A percentile compares a stretch with the other conserved stretches of the same genome.
phyloP scores from a whole-genome alignment of 2,888 invertebrate species.

The Eurytoma adleriae region DNA sequence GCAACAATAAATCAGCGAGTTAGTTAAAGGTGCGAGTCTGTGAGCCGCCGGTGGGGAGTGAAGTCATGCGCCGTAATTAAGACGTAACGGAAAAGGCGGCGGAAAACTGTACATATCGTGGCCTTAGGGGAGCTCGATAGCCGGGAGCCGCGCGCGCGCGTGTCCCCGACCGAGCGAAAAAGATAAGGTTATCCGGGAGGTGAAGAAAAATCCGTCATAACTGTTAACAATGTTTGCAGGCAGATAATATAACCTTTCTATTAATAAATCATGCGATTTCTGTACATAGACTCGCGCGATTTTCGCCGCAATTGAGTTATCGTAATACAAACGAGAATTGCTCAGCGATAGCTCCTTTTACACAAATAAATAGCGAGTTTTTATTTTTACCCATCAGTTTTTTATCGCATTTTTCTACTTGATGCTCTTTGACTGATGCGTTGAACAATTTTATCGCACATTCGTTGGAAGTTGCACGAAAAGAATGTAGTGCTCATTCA shows the following conservation, averaged over 20 bases:
- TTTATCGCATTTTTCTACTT: too few relatives aligned
- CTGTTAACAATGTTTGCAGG: slow-evolving; percentile 37
- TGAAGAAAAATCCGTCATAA: slow-evolving; percentile 51
- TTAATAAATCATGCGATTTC: slow-evolving; percentile 26
- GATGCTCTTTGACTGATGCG: too few relatives aligned
- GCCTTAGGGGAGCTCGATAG: slow-evolving; percentile 32
- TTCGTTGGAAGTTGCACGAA: too few relatives aligned
- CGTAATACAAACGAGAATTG: slow-evolving; percentile 20
- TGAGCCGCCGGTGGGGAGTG: too few relatives aligned
- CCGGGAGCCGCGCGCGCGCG: neutral
- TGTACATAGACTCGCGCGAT: neutral
- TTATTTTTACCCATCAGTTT: too few relatives aligned
- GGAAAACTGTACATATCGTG: slow-evolving; percentile 36
- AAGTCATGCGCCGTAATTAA: slow-evolving; percentile 32
- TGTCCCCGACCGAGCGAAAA: slow-evolving; percentile 27
- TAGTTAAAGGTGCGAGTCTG: slow-evolving; percentile 2
- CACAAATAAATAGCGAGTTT: too few relatives aligned
- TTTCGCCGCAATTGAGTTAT: slow-evolving; percentile 2
- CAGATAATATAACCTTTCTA: slow-evolving; percentile 38
- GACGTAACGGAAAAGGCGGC: slow-evolving; percentile 28
- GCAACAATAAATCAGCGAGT: slow-evolving; percentile 22
- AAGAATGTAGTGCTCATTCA: too few relatives aligned
- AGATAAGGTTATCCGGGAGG: slow-evolving; percentile 50
- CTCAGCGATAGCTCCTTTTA: slow-evolving; percentile 6
- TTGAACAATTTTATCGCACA: too few relatives aligned